phyloP scores from a whole-genome alignment of 1,140 invertebrate genomes.

The Varroa destructor region DNA sequence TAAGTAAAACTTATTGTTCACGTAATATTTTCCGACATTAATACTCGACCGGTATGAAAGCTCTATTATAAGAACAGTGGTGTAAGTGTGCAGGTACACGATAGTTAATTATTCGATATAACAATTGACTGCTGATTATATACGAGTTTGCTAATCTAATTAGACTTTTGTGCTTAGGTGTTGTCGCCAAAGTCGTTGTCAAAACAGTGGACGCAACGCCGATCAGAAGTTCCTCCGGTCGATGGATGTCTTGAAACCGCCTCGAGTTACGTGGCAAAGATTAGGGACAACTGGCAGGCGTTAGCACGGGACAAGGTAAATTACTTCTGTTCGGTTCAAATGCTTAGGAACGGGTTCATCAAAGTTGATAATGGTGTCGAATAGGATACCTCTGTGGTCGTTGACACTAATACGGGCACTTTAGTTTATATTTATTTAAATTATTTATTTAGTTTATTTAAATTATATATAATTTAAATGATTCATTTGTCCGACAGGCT shows the following conservation, averaged over 20 bases:
- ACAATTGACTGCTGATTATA: slow-evolving; percentile 30
- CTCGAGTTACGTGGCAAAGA: slow-evolving; percentile 55
- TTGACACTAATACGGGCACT: not conserved
- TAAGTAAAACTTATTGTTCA: too few relatives aligned
- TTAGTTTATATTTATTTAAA: too few relatives aligned
- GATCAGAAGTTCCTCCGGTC: slow-evolving; percentile 47
- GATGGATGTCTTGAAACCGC: slow-evolving; percentile 55
- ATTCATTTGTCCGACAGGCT: slow-evolving; percentile 20
- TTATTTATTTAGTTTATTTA: slow-evolving; percentile 26
- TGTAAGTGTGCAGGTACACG: too few relatives aligned
- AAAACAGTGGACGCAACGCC: slow-evolving; percentile 58
- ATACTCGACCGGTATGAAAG: too few relatives aligned
- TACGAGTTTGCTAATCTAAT: slow-evolving; percentile 29
- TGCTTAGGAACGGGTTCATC: not conserved
- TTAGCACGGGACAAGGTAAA: slow-evolving; percentile 69
- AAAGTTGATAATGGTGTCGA: slow-evolving; percentile 30
- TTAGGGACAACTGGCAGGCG: slow-evolving; percentile 81
- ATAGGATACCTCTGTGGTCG: slow-evolving; percentile 22
- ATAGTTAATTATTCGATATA: too few relatives aligned
- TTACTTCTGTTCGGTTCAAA: slow-evolving; percentile 32
- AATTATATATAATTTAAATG: slow-evolving; percentile 39
- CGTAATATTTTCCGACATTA: too few relatives aligned
- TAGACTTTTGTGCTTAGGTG: slow-evolving; percentile 15
- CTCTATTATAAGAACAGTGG: too few relatives aligned
- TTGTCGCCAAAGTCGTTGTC: slow-evolving; percentile 43